Evolutionary conservation across 2,797 vertebrate species (phyloP).

Genomic region (Gymnodraco acuticeps): DNA sequence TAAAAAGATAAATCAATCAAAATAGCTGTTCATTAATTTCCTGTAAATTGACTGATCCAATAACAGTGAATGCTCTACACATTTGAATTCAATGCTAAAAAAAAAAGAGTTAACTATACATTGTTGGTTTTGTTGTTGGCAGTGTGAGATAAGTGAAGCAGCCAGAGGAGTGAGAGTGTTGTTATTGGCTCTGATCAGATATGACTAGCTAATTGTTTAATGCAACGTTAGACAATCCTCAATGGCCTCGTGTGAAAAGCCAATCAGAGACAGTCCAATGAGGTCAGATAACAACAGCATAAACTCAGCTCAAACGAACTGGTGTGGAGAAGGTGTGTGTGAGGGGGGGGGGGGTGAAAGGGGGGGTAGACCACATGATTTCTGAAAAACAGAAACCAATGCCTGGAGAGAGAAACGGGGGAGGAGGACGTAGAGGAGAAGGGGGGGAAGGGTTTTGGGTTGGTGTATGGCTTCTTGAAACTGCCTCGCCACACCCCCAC

Average conservation of each 20-base stretch:
- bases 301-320: constrained; percentile 34
- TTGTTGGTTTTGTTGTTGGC: constrained; percentile 6
- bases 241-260: constrained; percentile 48
- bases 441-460: constrained; percentile 27
- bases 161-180: constrained; percentile 19
- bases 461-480: constrained; percentile 57
- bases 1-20: too few species aligned
- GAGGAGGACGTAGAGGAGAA: not conserved
- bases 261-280: constrained; percentile 37
- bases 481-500: constrained; percentile 62
- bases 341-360: constrained; percentile 4
- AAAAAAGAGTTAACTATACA: not conserved
- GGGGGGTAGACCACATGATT: constrained; percentile 63
- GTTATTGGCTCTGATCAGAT: constrained; percentile 44
- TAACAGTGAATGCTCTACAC: too few species aligned
- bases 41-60: too few species aligned
- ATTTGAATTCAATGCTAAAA: not conserved
- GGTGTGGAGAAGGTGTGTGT: constrained; percentile 41
- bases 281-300: constrained; percentile 51
- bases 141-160: constrained; percentile 5
- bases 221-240: constrained; percentile 43
- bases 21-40: too few species aligned
- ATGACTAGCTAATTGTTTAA: constrained; percentile 57
- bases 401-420: constrained; percentile 52
- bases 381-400: constrained; percentile 76